These are phyloP conservation scores for Polia nebulosa DNA, from an alignment of 2,888 invertebrate genomes.

Conservation along the genomic window DNA sequence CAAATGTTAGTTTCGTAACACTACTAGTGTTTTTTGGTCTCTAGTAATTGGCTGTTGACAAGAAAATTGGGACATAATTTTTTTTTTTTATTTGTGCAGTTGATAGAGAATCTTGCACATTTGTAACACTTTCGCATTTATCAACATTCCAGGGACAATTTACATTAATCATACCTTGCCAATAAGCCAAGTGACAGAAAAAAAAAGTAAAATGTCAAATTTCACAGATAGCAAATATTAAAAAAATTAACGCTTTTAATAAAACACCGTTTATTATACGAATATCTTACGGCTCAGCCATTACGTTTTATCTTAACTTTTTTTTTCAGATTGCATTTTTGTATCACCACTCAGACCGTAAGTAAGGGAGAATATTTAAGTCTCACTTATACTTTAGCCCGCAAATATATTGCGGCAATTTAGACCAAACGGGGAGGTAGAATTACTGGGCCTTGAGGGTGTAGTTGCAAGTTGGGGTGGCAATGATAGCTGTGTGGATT, in stretches of 20 bases:
- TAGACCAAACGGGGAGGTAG: slow-evolving; percentile 69
- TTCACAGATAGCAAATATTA: slow-evolving; percentile 7
- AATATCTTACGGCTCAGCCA: slow-evolving; percentile 14
- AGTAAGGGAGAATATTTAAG: slow-evolving; percentile 79
- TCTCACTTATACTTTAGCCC: slow-evolving; percentile 80
- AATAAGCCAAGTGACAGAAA: neutral
- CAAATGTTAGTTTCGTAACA: neutral
- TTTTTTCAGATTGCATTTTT: slow-evolving; percentile 68
- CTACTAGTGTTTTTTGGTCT: neutral
- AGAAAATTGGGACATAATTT: neutral
- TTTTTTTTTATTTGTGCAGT: neutral
- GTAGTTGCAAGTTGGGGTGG: slow-evolving; percentile 57
- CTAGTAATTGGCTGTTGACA: neutral
- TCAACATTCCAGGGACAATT: slow-evolving; percentile 4
- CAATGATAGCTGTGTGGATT: slow-evolving; percentile 54
- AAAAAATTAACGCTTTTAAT: slow-evolving; percentile 15
- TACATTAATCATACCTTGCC: neutral
- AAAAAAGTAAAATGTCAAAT: slow-evolving; percentile 16
- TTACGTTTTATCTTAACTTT: slow-evolving; percentile 36
- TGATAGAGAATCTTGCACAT: neutral
- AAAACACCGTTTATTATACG: slow-evolving; percentile 12
- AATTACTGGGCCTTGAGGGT: slow-evolving; percentile 71
- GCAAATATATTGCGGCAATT: slow-evolving; percentile 85
- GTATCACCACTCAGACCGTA: slow-evolving; percentile 65
- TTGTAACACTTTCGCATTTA: slow-evolving; percentile 1